Conservation (phyloP, 2,113 vertebrate species). For the Nerophis ophidion region DNA sequence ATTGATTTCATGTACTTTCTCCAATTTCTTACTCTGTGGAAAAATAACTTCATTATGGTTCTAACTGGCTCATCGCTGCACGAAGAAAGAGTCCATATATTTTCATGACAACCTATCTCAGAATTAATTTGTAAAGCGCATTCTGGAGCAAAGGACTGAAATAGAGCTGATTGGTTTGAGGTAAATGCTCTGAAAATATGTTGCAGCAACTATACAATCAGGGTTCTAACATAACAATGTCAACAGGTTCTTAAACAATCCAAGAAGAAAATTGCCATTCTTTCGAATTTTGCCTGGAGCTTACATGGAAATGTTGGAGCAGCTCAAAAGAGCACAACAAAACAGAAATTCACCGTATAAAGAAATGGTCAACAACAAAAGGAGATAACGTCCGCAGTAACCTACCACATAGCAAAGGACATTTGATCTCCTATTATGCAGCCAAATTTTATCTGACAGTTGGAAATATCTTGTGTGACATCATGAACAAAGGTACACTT, state of each 20-base stretch:
- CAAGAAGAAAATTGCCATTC: slow-evolving; percentile 1
- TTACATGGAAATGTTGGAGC: not conserved
- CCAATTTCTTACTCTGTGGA: slow-evolving; percentile 62
- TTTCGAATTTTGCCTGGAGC: not conserved
- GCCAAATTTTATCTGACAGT: no score
- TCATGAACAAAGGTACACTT: no score
- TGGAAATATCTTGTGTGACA: no score
- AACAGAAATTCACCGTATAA: slow-evolving; percentile 27
- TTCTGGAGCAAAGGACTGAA: slow-evolving; percentile 37
- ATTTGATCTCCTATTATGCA: no score
- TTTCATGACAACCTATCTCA: slow-evolving; percentile 64
- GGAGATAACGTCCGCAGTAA: no score
- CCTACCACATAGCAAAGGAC: no score
- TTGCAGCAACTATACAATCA: not conserved
- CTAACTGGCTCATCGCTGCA: slow-evolving; percentile 64
- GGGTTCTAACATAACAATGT: not conserved
- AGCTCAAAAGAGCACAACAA: not conserved
- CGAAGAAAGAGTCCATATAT: slow-evolving; percentile 57
- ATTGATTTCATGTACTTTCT: slow-evolving; percentile 71
- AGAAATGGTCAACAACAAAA: no score
- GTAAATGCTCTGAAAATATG: slow-evolving; percentile 9
- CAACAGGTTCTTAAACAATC: not conserved
- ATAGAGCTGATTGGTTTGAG: slow-evolving; percentile 33
- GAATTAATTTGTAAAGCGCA: slow-evolving; percentile 51
- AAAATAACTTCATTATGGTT: slow-evolving; percentile 73